Percentiles rank a stretch among this genome's conserved stretches.
Conservation (phyloP, 1,140 invertebrate genomes). For the Ostrea edulis region DNA sequence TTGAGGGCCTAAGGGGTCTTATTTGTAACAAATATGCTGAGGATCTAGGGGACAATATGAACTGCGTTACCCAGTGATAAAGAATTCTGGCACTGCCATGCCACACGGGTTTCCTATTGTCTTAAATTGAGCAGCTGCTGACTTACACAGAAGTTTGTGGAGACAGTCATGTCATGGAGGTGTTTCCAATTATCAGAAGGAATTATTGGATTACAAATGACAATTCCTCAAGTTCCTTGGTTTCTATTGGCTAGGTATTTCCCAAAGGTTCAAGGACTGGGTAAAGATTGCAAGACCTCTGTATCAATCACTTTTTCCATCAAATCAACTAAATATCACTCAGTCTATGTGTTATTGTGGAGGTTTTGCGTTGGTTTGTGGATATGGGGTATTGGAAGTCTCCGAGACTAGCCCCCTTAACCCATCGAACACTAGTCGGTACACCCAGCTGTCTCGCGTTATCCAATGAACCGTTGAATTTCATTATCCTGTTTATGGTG, state of each 20-base stretch:
- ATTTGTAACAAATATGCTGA: constrained; percentile 76
- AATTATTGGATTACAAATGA: background rate
- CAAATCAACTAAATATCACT: background rate
- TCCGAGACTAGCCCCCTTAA: background rate
- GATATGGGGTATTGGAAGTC: background rate
- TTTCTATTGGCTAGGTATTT: background rate
- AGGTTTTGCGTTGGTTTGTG: background rate
- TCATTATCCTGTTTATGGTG: background rate
- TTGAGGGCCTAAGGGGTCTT: constrained; percentile 70
- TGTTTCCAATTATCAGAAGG: background rate
- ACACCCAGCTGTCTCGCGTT: background rate
- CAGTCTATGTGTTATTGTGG: background rate
- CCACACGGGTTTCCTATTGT: background rate
- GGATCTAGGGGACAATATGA: constrained; percentile 75
- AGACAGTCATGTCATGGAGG: background rate
- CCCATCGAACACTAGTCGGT: background rate
- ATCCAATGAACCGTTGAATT: background rate
- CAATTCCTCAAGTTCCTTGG: background rate
- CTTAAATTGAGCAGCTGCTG: background rate
- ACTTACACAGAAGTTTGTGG: background rate
- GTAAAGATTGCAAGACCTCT: background rate
- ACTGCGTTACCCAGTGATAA: constrained; percentile 68
- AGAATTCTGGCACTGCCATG: background rate
- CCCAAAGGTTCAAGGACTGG: background rate
- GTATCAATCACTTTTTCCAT: background rate